Conservation (phyloP, 2,797 vertebrate genomes). For the Tokudaia tokunoshimensis region DNA sequence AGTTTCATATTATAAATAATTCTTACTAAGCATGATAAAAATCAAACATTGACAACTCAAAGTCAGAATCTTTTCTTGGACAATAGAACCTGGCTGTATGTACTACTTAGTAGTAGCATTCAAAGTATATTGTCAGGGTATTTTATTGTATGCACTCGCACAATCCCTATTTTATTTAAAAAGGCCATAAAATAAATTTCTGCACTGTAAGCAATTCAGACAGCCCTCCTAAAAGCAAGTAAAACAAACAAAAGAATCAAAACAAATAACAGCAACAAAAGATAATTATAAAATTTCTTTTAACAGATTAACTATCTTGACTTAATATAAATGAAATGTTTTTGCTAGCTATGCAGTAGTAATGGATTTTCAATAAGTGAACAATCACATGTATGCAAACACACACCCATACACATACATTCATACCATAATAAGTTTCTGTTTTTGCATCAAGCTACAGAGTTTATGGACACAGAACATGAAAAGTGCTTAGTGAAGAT, state of each 20-base stretch:
- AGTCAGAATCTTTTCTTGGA: neutral
- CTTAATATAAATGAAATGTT: neutral
- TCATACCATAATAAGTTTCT: neutral
- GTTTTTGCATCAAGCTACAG: neutral
- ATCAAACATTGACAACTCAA: accelerated
- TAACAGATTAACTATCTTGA: neutral
- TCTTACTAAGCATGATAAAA: neutral
- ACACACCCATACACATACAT: neutral
- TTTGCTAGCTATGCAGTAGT: neutral
- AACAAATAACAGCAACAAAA: neutral
- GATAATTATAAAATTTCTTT: neutral
- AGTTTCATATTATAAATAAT: neutral
- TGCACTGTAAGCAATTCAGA: neutral
- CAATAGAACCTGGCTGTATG: neutral
- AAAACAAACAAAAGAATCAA: no score
- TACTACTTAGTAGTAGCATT: neutral
- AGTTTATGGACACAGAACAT: neutral
- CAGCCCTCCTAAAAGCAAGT: neutral
- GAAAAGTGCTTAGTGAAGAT: neutral
- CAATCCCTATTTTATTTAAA: neutral
- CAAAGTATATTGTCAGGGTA: neutral
- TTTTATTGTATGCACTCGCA: neutral
- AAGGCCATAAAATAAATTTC: neutral
- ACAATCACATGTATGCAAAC: neutral
- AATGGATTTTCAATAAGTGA: neutral